phyloP scores from a whole-genome alignment of 64 coral and sea anemone species.

The Platygyra sinensis region DNA sequence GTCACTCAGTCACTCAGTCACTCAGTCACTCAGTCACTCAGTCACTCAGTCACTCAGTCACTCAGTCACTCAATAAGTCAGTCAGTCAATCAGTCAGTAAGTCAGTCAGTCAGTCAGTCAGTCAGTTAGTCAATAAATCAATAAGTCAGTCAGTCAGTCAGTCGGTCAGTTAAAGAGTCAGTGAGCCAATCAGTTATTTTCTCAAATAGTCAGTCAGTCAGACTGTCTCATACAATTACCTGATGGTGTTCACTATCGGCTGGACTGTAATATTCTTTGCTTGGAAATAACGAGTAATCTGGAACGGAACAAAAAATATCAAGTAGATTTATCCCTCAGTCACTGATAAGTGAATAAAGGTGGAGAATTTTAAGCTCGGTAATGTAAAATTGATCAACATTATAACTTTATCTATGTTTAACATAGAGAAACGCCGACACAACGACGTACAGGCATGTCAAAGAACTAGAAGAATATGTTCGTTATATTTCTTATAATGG shows the following conservation, averaged over 20 bases:
- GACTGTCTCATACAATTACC: not conserved
- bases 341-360: no score
- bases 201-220: no score
- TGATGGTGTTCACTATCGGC: slow-evolving; percentile 23
- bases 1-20: not conserved
- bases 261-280: slow-evolving; percentile 21
- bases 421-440: no score
- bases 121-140: no score
- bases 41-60: not conserved
- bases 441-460: no score
- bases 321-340: no score
- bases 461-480: no score
- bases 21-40: not conserved
- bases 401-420: no score
- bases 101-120: not conserved
- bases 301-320: not conserved
- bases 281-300: slow-evolving; percentile 44
- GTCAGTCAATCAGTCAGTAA: no score
- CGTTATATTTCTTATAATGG: no score
- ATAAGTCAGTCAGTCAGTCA: not conserved
- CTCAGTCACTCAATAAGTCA: not conserved
- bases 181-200: not conserved
- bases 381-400: no score
- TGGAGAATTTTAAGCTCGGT: no score
- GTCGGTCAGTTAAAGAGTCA: not conserved